Conservation (phyloP, 23 tunicate species). For the Ciona savignyi region DNA sequence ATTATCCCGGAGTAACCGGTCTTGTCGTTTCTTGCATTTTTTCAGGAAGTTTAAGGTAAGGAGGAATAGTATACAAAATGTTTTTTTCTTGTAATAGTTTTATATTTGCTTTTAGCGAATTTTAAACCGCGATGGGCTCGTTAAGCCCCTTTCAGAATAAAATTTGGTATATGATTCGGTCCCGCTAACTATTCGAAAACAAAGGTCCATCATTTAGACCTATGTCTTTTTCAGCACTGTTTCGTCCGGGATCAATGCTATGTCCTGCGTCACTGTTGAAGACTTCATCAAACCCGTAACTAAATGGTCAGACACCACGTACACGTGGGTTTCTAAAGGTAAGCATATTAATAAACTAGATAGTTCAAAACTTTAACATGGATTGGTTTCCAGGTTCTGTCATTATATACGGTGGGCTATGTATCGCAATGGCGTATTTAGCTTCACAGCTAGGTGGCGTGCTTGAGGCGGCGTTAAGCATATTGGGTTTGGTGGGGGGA, state of each 20-base stretch:
- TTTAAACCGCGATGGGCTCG: no score
- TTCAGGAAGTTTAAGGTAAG: conserved; percentile 85
- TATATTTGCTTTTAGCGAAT: no score
- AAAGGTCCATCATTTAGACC: no score
- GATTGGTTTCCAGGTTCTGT: conserved; percentile 27
- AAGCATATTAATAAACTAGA: conserved; percentile 2
- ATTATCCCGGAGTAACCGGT: conserved; percentile 70
- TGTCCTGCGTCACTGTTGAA: conserved; percentile 59
- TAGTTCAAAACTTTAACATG: background rate
- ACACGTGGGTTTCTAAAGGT: conserved; percentile 65
- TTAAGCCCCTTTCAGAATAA: no score
- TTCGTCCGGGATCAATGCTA: conserved; percentile 78
- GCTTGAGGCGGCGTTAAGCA: conserved; percentile 75
- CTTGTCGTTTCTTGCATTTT: conserved; percentile 71
- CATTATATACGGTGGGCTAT: conserved; percentile 52
- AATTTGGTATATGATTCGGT: no score
- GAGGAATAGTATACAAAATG: background rate
- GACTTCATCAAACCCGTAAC: conserved; percentile 50
- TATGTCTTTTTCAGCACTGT: conserved; percentile 75
- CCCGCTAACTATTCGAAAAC: no score
- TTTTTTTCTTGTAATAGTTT: background rate
- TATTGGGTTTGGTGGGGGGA: conserved; percentile 79
- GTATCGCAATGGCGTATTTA: conserved; percentile 81
- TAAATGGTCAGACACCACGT: conserved; percentile 22
- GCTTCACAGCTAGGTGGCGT: conserved; percentile 83